Evolutionary conservation across 2,888 invertebrate genomes (phyloP).

Genomic region (Steromphala cineraria): DNA sequence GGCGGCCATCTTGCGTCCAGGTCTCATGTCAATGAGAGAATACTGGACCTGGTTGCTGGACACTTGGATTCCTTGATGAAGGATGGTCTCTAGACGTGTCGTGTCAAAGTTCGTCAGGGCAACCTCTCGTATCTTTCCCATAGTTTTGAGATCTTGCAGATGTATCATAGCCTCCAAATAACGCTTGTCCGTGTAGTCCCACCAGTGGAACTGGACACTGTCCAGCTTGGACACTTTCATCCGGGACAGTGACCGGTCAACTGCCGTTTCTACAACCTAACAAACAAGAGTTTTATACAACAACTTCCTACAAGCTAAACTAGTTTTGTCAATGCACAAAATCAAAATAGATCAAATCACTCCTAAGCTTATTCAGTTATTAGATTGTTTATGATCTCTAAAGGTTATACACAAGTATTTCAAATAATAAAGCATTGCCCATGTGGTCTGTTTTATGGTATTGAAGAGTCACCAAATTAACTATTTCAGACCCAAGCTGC

Average conservation of each 20-base stretch:
- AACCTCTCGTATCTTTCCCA: conserved; percentile 15
- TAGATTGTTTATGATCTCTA: no score
- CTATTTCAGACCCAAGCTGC: no score
- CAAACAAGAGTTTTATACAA: not conserved
- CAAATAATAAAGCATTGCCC: no score
- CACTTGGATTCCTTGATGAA: not conserved
- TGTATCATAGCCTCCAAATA: conserved; percentile 18
- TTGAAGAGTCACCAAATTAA: no score
- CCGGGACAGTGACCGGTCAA: not conserved
- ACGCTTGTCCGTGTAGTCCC: conserved; percentile 17
- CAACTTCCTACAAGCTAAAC: not conserved
- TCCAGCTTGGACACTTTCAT: conserved; percentile 19
- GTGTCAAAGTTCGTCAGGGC: conserved; percentile 22
- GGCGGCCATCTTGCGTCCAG: conserved; percentile 11
- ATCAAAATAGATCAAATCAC: no score
- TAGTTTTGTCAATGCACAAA: no score
- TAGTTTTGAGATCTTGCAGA: not conserved
- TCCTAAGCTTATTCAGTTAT: no score
- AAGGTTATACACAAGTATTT: no score
- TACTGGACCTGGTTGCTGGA: conserved; percentile 22
- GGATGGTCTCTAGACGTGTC: not conserved
- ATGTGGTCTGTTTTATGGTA: no score
- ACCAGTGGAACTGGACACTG: conserved; percentile 22
- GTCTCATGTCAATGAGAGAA: conserved; percentile 20
- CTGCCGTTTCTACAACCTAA: not conserved